phyloP scores from a whole-genome alignment of 53 echinoderm and acorn worm species.

The Crossaster papposus region DNA sequence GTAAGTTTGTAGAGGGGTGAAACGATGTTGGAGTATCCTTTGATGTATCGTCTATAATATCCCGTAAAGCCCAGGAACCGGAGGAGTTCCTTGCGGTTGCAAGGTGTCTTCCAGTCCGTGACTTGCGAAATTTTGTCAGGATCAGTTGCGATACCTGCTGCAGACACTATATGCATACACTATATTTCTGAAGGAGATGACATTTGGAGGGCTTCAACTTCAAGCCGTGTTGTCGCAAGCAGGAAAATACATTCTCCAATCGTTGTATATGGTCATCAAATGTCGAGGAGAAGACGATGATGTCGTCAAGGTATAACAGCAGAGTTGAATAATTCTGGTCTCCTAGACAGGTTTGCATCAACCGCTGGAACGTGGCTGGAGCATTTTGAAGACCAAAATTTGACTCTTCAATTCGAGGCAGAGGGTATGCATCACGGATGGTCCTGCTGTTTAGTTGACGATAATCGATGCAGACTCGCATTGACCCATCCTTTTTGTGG shows the following conservation, averaged over 20 bases:
- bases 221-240: conserved; percentile 55
- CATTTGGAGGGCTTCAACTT: conserved; percentile 69
- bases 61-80: conserved; percentile 55
- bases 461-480: conserved; percentile 25
- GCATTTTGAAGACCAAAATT: conserved; percentile 69
- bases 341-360: conserved; percentile 58
- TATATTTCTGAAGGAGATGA: conserved; percentile 58
- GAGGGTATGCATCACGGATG: conserved; percentile 3
- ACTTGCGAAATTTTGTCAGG: conserved; percentile 45
- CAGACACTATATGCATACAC: conserved; percentile 64
- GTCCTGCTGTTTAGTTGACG: conserved; percentile 22
- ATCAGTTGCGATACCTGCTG: conserved; percentile 59
- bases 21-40: conserved; percentile 44
- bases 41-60: conserved; percentile 61
- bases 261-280: conserved; percentile 60
- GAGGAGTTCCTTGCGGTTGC: conserved; percentile 37
- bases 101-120: conserved; percentile 33
- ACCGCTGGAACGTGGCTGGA: conserved; percentile 66
- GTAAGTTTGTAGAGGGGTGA: conserved; percentile 43
- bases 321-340: conserved; percentile 60
- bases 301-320: conserved; percentile 69
- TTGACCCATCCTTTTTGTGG: conserved; percentile 23
- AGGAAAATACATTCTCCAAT: conserved; percentile 37
- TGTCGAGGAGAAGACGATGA: conserved; percentile 59
- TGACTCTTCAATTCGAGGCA: conserved; percentile 35